These are phyloP conservation scores for Syngnathus floridae DNA, from an alignment of 2,113 vertebrate species.

Conservation along the genomic window DNA sequence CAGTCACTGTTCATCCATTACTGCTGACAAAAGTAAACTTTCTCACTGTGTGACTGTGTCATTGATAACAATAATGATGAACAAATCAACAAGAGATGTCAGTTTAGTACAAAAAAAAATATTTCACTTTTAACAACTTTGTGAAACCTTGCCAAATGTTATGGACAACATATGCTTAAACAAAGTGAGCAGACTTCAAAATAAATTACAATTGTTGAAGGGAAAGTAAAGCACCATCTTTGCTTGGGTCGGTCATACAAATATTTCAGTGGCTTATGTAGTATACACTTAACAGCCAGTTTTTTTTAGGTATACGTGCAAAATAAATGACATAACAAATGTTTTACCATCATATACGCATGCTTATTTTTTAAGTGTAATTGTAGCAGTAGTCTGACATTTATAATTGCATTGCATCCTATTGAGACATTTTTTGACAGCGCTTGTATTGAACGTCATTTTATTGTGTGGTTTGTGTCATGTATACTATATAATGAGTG, in stretches of 20 bases:
- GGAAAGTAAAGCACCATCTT: not conserved
- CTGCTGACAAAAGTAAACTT: not conserved
- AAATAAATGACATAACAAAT: not conserved
- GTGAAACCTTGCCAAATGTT: not conserved
- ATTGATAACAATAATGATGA: not conserved
- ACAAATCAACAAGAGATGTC: not conserved
- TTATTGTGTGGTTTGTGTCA: not conserved
- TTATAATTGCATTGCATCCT: not conserved
- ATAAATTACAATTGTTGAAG: not conserved
- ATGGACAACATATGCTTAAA: not conserved
- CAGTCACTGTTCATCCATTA: constrained; percentile 37
- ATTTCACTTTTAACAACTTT: not conserved
- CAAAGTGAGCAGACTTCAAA: not conserved
- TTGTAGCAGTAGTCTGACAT: not conserved
- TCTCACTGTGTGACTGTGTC: not conserved
- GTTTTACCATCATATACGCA: not conserved
- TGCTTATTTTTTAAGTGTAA: not conserved
- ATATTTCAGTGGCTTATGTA: not conserved
- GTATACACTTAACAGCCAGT: not conserved
- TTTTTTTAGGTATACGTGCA: not conserved
- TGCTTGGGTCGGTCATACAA: too few species aligned
- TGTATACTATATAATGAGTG: too few species aligned
- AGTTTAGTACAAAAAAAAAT: not conserved
- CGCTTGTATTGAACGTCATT: not conserved
- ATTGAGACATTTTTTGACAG: not conserved